Conservation (phyloP, 2,888 invertebrate species). For the Chirona hameri region DNA sequence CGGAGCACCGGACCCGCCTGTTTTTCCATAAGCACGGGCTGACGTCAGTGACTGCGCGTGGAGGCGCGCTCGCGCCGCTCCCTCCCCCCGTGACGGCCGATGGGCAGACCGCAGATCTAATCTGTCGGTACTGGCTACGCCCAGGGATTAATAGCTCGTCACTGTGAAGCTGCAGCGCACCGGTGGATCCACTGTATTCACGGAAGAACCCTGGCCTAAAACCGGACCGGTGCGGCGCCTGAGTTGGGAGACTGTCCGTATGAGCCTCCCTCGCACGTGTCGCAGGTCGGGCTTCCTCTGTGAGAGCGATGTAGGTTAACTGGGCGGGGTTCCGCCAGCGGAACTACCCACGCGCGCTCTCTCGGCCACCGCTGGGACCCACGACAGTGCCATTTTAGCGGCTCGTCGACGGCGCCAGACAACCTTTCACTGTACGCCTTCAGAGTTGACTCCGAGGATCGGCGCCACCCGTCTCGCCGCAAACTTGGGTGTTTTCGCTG, state of each 20-base stretch:
- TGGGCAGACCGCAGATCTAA: background rate
- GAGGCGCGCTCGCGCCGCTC: too few relatives aligned
- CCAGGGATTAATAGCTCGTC: background rate
- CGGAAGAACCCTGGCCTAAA: too few relatives aligned
- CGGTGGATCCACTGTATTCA: too few relatives aligned
- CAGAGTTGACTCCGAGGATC: too few relatives aligned
- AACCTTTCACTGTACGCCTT: background rate
- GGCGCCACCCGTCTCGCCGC: background rate
- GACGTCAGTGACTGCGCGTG: background rate
- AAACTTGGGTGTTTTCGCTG: background rate
- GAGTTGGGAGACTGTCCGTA: too few relatives aligned
- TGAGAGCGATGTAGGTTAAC: background rate
- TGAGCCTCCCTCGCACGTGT: too few relatives aligned
- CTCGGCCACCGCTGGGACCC: background rate
- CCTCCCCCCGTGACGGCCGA: background rate
- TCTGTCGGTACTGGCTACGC: background rate
- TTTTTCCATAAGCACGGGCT: background rate
- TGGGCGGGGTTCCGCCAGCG: background rate
- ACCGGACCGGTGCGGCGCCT: too few relatives aligned
- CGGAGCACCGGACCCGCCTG: background rate
- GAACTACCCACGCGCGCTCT: background rate
- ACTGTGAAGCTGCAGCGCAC: too few relatives aligned
- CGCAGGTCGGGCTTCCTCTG: too few relatives aligned
- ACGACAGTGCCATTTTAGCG: background rate
- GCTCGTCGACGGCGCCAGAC: background rate